Percentiles rank a stretch among this genome's conserved stretches.
Evolutionary conservation across 2,113 vertebrate species (phyloP).

Genomic region (Loxodonta africana): DNA sequence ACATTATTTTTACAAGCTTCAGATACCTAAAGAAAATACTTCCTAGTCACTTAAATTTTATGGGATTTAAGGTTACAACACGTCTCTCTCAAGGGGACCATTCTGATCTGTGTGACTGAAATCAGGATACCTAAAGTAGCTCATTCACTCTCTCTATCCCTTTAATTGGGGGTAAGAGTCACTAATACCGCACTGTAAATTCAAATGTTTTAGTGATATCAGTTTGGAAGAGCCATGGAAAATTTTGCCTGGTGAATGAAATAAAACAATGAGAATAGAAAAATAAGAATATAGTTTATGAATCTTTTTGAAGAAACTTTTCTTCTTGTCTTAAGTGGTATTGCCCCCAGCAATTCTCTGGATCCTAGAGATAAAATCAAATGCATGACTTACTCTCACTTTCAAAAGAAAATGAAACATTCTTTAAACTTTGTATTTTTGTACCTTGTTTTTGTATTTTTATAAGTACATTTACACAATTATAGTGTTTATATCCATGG

Average conservation of each 20-base stretch:
- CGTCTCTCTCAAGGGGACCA: neutral
- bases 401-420: conserved; percentile 70
- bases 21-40: neutral
- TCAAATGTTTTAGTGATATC: conserved; percentile 70
- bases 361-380: conserved; percentile 77
- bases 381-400: conserved; percentile 71
- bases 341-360: conserved; percentile 75
- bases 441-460: conserved; percentile 44
- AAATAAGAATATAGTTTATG: conserved; percentile 76
- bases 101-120: conserved; percentile 47
- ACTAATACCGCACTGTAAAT: neutral
- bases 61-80: neutral
- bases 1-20: neutral
- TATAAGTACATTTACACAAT: conserved; percentile 25
- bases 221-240: conserved; percentile 67
- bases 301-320: conserved; percentile 79
- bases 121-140: neutral
- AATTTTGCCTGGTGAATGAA: conserved; percentile 77
- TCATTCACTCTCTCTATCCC: neutral
- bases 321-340: conserved; percentile 8
- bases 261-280: conserved; percentile 79
- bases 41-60: neutral
- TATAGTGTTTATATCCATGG: neutral
- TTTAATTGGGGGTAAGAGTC: neutral
- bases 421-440: conserved; percentile 53